phyloP scores from a whole-genome alignment of 1,140 invertebrate genomes.

The Tetramorium alpestre region DNA sequence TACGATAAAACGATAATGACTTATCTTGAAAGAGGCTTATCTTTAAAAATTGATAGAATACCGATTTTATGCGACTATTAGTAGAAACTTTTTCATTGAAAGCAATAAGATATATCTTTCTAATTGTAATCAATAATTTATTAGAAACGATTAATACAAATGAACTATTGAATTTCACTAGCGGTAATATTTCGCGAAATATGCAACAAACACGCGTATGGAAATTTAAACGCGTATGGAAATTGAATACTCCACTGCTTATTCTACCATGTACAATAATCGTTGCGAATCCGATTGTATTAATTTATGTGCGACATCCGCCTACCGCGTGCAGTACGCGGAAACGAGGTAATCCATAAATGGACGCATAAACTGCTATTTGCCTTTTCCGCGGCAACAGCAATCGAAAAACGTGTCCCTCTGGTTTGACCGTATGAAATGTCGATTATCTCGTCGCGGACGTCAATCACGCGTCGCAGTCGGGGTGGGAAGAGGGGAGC shows the following conservation, averaged over 20 bases:
- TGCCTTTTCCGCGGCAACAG: neutral
- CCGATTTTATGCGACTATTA: neutral
- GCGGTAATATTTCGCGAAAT: neutral
- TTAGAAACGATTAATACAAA: neutral
- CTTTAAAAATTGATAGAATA: neutral
- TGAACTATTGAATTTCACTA: neutral
- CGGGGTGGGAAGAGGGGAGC: neutral
- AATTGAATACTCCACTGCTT: neutral
- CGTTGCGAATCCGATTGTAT: slow-evolving; percentile 17
- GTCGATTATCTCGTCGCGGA: neutral
- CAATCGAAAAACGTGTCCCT: neutral
- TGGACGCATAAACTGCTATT: slow-evolving; percentile 34
- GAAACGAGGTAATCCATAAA: slow-evolving; percentile 5
- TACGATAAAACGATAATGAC: neutral
- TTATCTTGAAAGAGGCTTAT: neutral
- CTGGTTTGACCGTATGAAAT: neutral
- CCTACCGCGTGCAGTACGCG: neutral
- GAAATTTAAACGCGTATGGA: neutral
- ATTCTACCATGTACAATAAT: slow-evolving; percentile 16
- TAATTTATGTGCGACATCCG: slow-evolving; percentile 30
- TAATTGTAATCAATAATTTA: neutral
- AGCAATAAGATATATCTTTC: neutral
- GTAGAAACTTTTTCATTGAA: neutral
- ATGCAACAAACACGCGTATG: neutral
- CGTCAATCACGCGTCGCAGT: neutral